Evolutionary conservation across 1,140 invertebrate genomes (phyloP).

Genomic region (Thaumetopoea pityocampa): DNA sequence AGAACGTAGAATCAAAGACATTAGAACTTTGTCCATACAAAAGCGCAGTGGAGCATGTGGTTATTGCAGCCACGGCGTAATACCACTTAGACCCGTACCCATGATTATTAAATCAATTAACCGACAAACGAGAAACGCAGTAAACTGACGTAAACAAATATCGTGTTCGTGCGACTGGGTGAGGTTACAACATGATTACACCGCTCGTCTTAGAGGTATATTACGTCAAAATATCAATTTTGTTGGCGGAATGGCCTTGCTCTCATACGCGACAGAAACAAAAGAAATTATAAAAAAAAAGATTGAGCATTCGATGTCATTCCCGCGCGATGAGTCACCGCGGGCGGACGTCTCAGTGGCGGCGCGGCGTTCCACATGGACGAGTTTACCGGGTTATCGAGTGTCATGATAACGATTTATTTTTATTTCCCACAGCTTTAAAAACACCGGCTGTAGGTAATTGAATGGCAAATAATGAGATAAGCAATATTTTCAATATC

Average conservation of each 20-base stretch:
- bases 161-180: slow-evolving; percentile 29
- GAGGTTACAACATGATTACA: slow-evolving; percentile 34
- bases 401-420: slow-evolving; percentile 35
- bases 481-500: no score
- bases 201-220: slow-evolving; percentile 13
- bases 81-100: slow-evolving; percentile 20
- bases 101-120: slow-evolving; percentile 34
- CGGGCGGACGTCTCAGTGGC: slow-evolving; percentile 28
- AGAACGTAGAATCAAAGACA: no score
- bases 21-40: no score
- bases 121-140: slow-evolving; percentile 26
- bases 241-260: slow-evolving; percentile 34
- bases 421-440: slow-evolving; percentile 39
- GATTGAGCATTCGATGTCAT: slow-evolving; percentile 32
- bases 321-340: slow-evolving; percentile 42
- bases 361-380: slow-evolving; percentile 17
- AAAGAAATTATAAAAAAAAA: slow-evolving; percentile 26
- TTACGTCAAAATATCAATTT: slow-evolving; percentile 32
- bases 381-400: slow-evolving; percentile 38
- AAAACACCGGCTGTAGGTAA: slow-evolving; percentile 24
- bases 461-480: slow-evolving; percentile 18
- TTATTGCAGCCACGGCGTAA: slow-evolving; percentile 15
- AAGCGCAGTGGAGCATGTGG: not conserved
- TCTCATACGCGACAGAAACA: slow-evolving; percentile 18
- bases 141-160: slow-evolving; percentile 27